Conservation (phyloP, 1,140 invertebrate genomes). For the Drosophila grimshawi region DNA sequence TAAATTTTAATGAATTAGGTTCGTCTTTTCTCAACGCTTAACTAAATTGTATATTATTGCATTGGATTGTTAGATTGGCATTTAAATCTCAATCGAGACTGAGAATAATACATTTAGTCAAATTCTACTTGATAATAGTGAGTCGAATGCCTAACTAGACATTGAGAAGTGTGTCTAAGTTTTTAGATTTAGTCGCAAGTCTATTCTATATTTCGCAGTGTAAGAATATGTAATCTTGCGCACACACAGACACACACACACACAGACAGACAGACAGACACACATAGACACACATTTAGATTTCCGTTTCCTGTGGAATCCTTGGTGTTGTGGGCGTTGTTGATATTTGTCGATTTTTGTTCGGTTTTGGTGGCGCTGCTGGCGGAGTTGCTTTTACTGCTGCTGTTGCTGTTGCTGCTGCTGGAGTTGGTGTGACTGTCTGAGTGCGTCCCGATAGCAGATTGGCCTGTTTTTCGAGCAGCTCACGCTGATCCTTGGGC, state of each 20-base stretch:
- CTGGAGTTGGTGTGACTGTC: conserved; percentile 31
- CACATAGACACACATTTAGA: conserved; percentile 53
- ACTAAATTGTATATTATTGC: no score
- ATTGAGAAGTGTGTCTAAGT: not conserved
- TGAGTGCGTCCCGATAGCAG: conserved; percentile 62
- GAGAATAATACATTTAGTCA: no score
- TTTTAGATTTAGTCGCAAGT: conserved; percentile 22
- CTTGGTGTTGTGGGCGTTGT: conserved; percentile 42
- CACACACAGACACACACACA: conserved; percentile 37
- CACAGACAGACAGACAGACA: not conserved
- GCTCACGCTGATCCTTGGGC: conserved; percentile 80
- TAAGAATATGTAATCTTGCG: not conserved
- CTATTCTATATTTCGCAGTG: conserved; percentile 12
- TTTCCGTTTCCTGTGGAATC: conserved; percentile 78
- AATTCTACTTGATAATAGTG: no score
- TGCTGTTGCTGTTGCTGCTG: conserved; percentile 10
- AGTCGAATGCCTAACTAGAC: no score
- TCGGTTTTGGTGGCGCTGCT: conserved; percentile 49
- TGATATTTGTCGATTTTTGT: conserved; percentile 25
- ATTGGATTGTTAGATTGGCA: no score
- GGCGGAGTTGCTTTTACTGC: conserved; percentile 20
- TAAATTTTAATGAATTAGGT: conserved; percentile 12
- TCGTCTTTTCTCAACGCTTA: no score
- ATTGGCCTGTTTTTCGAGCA: conserved; percentile 77
- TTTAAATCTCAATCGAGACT: no score